Conservation (phyloP, 2,888 invertebrate species). For the Keiferia lycopersicella region DNA sequence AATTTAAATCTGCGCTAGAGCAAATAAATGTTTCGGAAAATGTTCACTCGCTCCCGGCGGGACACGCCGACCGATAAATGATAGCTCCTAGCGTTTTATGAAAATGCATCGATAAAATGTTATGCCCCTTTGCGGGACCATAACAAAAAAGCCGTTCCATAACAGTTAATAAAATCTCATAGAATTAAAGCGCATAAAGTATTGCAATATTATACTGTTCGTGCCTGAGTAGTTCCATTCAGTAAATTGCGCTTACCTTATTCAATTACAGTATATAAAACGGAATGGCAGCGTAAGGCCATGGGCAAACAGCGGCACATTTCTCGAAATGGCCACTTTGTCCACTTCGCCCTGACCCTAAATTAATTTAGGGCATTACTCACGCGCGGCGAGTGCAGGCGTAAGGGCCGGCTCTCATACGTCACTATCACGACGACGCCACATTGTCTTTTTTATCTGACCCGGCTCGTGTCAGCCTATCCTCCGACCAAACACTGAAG, state of each 20-base stretch:
- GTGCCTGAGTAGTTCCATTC: not conserved
- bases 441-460: constrained; percentile 45
- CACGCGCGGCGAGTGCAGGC: constrained; percentile 41
- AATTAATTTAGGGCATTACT: constrained; percentile 53
- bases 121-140: constrained; percentile 45
- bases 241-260: not conserved
- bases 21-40: constrained; percentile 69
- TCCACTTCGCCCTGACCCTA: constrained; percentile 41
- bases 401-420: constrained; percentile 42
- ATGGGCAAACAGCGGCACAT: constrained; percentile 16
- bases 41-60: constrained; percentile 53
- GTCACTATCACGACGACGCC: constrained; percentile 49
- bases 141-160: constrained; percentile 12
- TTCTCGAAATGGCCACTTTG: constrained; percentile 34
- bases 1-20: constrained; percentile 61
- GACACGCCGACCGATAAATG: constrained; percentile 67
- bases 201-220: not conserved
- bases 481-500: not conserved
- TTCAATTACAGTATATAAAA: constrained; percentile 18
- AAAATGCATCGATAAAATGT: constrained; percentile 60
- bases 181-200: not conserved
- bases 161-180: constrained; percentile 7
- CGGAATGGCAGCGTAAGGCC: constrained; percentile 11
- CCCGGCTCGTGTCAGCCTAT: constrained; percentile 27
- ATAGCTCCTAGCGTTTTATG: constrained; percentile 65